These are phyloP conservation scores for Oscheius sp. DNA, from an alignment of 2,888 invertebrate genomes.

Conservation along the genomic window DNA sequence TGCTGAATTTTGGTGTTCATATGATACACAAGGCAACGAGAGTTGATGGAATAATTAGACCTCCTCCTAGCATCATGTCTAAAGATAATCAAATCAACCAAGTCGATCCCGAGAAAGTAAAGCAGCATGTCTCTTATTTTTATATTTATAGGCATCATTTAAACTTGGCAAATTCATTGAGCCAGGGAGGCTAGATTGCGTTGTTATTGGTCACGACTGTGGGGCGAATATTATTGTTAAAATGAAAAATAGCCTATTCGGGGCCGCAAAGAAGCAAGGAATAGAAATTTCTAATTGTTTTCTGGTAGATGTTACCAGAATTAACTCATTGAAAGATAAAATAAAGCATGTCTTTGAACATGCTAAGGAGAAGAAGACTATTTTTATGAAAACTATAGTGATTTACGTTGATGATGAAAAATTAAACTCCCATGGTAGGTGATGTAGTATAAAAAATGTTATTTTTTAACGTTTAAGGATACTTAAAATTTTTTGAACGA, in stretches of 20 bases:
- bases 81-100: no score
- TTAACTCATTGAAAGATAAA: neutral
- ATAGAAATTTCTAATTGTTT: neutral
- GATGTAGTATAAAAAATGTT: neutral
- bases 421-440: neutral
- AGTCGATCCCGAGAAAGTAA: no score
- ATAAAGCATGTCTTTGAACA: neutral
- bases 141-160: neutral
- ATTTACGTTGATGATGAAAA: neutral
- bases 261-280: neutral
- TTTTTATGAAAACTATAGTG: no score
- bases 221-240: neutral
- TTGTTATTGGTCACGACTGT: neutral
- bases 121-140: no score
- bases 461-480: constrained; percentile 3
- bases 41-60: no score
- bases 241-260: neutral
- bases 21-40: no score
- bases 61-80: no score
- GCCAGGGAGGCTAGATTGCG: neutral
- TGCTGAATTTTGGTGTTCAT: no score
- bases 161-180: neutral
- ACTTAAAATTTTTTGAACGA: constrained; percentile 42
- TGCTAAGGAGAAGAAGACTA: neutral
- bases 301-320: neutral